A percentile compares a stretch with the other conserved stretches of the same genome.
phyloP scores from a whole-genome alignment of 1,140 invertebrate genomes.

The Helicoverpa zea region DNA sequence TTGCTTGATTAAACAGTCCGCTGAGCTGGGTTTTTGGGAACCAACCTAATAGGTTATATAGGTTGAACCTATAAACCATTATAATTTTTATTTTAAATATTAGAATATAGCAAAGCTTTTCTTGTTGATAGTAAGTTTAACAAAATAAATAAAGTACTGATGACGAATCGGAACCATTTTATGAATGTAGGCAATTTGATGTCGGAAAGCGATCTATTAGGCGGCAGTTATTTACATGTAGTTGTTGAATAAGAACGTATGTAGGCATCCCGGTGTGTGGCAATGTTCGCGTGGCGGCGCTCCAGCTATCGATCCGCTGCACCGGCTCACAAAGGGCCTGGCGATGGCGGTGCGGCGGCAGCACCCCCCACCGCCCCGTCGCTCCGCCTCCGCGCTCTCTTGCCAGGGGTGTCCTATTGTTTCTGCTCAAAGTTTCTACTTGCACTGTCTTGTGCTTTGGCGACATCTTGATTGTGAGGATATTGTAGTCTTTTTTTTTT shows the following conservation, averaged over 20 bases:
- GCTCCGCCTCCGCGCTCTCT: slow-evolving; percentile 7
- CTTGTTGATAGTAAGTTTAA: no score
- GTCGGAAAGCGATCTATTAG: no score
- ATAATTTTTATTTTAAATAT: no score
- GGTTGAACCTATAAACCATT: no score
- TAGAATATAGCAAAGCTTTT: no score
- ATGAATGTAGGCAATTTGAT: no score
- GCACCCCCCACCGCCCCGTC: slow-evolving; percentile 5
- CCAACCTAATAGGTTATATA: no score
- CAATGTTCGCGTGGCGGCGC: slow-evolving; percentile 18
- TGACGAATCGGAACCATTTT: no score
- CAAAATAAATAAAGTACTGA: no score
- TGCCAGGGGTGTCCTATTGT: slow-evolving; percentile 27
- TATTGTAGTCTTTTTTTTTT: no score
- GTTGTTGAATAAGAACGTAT: background rate
- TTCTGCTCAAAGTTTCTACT: background rate
- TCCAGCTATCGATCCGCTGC: slow-evolving; percentile 34
- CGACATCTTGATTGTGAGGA: background rate
- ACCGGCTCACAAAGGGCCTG: slow-evolving; percentile 14
- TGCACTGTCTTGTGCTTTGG: background rate
- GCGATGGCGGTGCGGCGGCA: background rate
- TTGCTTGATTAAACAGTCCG: no score
- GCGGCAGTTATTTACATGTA: background rate
- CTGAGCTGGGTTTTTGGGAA: no score
- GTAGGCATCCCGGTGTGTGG: slow-evolving; percentile 8